These are phyloP conservation scores for Drosophila prostipennis DNA, from an alignment of 2,888 invertebrate species.

Conservation along the genomic window DNA sequence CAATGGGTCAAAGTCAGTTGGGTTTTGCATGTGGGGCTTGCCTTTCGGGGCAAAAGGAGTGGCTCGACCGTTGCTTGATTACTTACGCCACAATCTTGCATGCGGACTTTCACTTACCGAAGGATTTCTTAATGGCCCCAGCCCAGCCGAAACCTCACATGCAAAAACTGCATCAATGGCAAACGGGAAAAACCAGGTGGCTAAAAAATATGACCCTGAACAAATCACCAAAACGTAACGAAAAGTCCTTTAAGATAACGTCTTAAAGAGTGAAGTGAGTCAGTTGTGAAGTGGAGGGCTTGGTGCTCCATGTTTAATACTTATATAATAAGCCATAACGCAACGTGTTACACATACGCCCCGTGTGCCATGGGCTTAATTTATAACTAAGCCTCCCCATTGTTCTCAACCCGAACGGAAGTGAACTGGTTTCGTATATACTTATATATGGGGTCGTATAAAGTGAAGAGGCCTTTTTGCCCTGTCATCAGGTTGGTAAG, in stretches of 20 bases:
- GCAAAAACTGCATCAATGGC: slow-evolving; percentile 74
- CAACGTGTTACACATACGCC: slow-evolving; percentile 77
- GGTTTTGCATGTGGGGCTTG: slow-evolving; percentile 57
- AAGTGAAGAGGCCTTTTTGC: slow-evolving; percentile 34
- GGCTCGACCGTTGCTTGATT: slow-evolving; percentile 58
- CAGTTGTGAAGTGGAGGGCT: slow-evolving; percentile 37
- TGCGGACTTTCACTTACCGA: slow-evolving; percentile 74
- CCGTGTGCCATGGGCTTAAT: slow-evolving; percentile 58
- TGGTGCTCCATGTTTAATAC: slow-evolving; percentile 30
- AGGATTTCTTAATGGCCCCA: slow-evolving; percentile 60
- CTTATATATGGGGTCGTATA: slow-evolving; percentile 2
- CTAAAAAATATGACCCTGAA: slow-evolving; percentile 57
- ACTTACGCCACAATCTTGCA: slow-evolving; percentile 69
- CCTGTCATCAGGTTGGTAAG: slow-evolving; percentile 37
- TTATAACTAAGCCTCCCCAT: slow-evolving; percentile 64
- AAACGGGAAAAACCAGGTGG: neutral
- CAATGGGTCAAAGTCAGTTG: slow-evolving; percentile 76
- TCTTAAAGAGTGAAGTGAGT: slow-evolving; percentile 46
- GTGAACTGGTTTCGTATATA: slow-evolving; percentile 64
- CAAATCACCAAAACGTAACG: slow-evolving; percentile 39
- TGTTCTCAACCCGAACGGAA: slow-evolving; percentile 54
- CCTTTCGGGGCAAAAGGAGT: slow-evolving; percentile 47
- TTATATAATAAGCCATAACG: slow-evolving; percentile 74
- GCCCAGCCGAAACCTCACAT: slow-evolving; percentile 52
- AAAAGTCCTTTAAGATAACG: slow-evolving; percentile 48